A percentile compares a stretch with the other conserved stretches of the same genome.
phyloP scores from a whole-genome alignment of 2,888 invertebrate species.

The Drosophila fungiperda region DNA sequence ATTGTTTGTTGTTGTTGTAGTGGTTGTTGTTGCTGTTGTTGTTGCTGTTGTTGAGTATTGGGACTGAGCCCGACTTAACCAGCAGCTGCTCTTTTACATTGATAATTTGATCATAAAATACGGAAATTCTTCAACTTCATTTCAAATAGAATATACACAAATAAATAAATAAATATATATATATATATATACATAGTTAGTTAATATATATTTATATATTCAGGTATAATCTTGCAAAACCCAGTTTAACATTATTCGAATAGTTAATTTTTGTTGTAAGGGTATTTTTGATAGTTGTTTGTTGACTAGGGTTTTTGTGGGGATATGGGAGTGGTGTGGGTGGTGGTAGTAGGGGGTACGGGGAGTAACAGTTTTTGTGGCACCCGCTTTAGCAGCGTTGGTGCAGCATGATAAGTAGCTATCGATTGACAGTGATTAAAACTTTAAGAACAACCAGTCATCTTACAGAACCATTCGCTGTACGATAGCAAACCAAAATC shows the following conservation, averaged over 20 bases:
- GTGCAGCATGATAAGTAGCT: constrained; percentile 78
- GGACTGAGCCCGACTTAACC: neutral
- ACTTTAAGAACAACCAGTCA: constrained; percentile 80
- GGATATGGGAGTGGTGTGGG: neutral
- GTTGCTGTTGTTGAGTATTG: neutral
- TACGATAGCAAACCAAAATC: constrained; percentile 11
- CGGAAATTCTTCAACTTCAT: neutral
- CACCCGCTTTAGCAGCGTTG: constrained; percentile 35
- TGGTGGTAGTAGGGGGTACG: neutral
- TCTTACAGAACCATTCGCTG: constrained; percentile 60
- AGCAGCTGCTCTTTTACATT: neutral
- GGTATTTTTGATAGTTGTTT: neutral
- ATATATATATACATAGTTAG: too few relatives aligned
- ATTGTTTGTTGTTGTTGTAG: too few relatives aligned
- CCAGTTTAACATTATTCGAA: neutral
- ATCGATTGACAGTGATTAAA: constrained; percentile 80
- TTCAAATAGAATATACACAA: too few relatives aligned
- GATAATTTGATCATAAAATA: neutral
- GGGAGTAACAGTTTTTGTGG: neutral
- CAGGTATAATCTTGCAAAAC: neutral
- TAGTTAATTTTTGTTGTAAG: neutral
- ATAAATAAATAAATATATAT: too few relatives aligned
- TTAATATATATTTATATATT: neutral
- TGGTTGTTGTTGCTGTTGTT: neutral
- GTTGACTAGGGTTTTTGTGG: neutral